phyloP scores from a whole-genome alignment of 2,113 vertebrate species.

The Sciurus niger region DNA sequence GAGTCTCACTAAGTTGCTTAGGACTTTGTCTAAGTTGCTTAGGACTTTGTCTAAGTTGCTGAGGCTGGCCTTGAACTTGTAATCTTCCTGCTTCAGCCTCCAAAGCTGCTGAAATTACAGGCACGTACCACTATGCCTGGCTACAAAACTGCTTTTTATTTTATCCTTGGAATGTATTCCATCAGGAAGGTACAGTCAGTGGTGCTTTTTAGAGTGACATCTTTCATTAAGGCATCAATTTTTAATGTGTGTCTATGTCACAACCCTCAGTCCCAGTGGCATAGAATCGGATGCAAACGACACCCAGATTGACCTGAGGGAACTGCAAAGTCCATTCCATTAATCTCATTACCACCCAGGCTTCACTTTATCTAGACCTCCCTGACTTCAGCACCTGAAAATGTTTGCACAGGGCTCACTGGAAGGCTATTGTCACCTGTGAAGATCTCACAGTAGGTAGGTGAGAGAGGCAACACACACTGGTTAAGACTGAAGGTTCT shows the following conservation, averaged over 20 bases:
- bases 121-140: too few relatives aligned
- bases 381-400: too few relatives aligned
- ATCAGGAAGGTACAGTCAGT: not conserved
- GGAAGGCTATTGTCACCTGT: not conserved
- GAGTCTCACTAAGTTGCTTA: too few relatives aligned
- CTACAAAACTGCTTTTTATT: not conserved
- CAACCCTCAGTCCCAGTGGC: rapidly evolving
- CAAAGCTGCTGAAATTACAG: too few relatives aligned
- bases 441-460: not conserved
- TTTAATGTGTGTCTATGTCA: not conserved
- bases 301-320: not conserved
- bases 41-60: too few relatives aligned
- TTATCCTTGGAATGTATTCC: not conserved
- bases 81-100: too few relatives aligned
- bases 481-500: not conserved
- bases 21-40: too few relatives aligned
- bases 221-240: not conserved
- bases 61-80: too few relatives aligned
- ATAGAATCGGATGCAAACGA: not conserved
- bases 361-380: not conserved
- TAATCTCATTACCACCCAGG: not conserved
- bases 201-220: not conserved
- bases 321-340: not conserved
- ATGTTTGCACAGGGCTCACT: not conserved
- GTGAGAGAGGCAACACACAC: not conserved